phyloP scores from a whole-genome alignment of 2,797 vertebrate genomes.

The Chelon auratus region DNA sequence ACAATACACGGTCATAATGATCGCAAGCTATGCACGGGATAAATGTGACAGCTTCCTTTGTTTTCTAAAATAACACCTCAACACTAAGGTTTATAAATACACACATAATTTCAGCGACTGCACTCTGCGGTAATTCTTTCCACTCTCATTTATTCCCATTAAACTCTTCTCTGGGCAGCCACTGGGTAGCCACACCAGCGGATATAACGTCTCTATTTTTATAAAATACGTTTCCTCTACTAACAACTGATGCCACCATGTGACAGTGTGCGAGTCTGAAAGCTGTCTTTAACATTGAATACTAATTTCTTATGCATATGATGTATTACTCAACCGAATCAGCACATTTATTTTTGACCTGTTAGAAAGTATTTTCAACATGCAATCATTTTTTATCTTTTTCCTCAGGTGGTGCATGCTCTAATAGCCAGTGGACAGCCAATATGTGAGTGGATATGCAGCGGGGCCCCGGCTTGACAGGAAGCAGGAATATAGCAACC shows the following conservation, averaged over 20 bases:
- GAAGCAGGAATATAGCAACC: not conserved
- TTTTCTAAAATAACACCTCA: not conserved
- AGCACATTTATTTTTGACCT: too few species aligned
- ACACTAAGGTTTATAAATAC: not conserved
- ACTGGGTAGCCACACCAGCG: too few species aligned
- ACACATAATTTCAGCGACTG: not conserved
- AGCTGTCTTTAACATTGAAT: too few species aligned
- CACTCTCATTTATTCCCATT: not conserved
- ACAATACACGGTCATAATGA: not conserved
- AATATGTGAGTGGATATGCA: not conserved
- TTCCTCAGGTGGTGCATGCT: not conserved
- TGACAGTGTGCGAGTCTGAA: too few species aligned
- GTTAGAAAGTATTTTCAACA: too few species aligned
- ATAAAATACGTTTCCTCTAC: too few species aligned
- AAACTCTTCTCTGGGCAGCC: not conserved
- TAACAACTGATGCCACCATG: too few species aligned
- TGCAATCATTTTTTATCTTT: not conserved
- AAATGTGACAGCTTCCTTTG: not conserved
- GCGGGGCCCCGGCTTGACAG: not conserved
- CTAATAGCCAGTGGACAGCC: not conserved
- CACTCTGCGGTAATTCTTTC: not conserved
- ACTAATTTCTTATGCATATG: too few species aligned
- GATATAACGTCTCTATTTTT: too few species aligned
- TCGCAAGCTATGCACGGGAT: not conserved
- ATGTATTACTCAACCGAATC: too few species aligned